Base-by-base conservation (phyloP, 2,797 vertebrate species). In the Lagorchestes hirsutus region DNA sequence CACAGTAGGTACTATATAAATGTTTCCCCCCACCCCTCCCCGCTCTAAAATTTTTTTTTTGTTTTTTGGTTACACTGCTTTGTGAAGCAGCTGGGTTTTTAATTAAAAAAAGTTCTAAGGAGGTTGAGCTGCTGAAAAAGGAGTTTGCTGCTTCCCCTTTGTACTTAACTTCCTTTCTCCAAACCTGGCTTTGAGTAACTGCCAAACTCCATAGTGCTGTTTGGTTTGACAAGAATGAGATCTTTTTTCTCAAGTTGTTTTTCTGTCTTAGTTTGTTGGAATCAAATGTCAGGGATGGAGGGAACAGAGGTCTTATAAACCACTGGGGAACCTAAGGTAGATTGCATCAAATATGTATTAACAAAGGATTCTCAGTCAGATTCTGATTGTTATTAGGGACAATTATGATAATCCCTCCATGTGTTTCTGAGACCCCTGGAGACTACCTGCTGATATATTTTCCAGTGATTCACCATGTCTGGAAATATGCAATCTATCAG, bases 191-290 rank as follows among this genome's bases (percentile, higher is more conserved):
- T 52, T 96, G 82, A 40, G 28, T 0, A 87, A 87, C 74, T 87
- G 74, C 74, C 40, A 87, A 87, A 52, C 4, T 96, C 94, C 93
- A 31, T 95, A 96, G 58, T 93, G 5, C 50, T 93, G 62, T 94
- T 92, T 96, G 55, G 40, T 50, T 93, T 62, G 92, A 87, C 31
- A 90, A 57, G 40, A 93, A 40, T 94, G 9, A 59, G 57, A 92
- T 92, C 13, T 92, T 29, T 57, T 96, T 93, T 96, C 87, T 40
- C 4, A 59, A 93, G 55, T 29, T 93, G 93, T 1, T 95, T 40
- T 52, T 94, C 28, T 55, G 92, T 96, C 54, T 92, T 28, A 16
- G 54, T 92, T 57, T 90, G 40, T 90, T 91, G 95, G 22, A 93
- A 40, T 96, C 22, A 87, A 93, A 93, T 59, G 52, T 96, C 34